phyloP scores from a whole-genome alignment of 2,888 invertebrate species.

The Copidosoma aretas region DNA sequence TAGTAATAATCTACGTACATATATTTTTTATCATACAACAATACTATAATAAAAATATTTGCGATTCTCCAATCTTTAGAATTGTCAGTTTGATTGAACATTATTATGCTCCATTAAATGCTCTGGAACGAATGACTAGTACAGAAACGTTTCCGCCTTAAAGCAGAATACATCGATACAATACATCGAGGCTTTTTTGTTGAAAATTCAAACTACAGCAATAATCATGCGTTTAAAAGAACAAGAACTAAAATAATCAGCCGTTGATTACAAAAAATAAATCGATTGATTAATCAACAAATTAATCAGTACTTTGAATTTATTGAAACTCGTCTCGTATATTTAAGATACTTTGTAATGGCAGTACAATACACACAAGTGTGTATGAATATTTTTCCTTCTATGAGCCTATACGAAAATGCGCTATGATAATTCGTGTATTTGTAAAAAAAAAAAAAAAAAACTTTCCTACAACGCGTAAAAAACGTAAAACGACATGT shows the following conservation, averaged over 20 bases:
- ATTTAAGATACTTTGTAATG: no score
- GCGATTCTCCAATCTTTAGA: constrained; percentile 15
- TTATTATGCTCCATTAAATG: constrained; percentile 31
- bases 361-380: no score
- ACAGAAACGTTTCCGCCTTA: constrained; percentile 38
- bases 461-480: no score
- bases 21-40: neutral
- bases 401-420: no score
- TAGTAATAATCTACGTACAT: neutral
- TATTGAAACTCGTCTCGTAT: neutral
- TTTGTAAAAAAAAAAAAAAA: no score
- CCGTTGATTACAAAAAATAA: constrained; percentile 20
- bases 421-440: no score
- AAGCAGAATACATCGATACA: no score
- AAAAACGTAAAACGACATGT: no score
- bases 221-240: constrained; percentile 3
- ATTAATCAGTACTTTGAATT: neutral
- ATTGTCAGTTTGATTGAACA: constrained; percentile 23
- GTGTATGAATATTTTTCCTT: no score
- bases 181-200: constrained; percentile 26
- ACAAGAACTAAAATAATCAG: constrained; percentile 22
- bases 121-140: constrained; percentile 44
- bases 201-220: constrained; percentile 25
- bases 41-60: constrained; percentile 13
- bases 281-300: constrained; percentile 12